A percentile compares a stretch with the other conserved stretches of the same genome.
These are phyloP conservation scores for Bombyx mandarina DNA, from an alignment of 1,140 invertebrate genomes.

Conservation along the genomic window DNA sequence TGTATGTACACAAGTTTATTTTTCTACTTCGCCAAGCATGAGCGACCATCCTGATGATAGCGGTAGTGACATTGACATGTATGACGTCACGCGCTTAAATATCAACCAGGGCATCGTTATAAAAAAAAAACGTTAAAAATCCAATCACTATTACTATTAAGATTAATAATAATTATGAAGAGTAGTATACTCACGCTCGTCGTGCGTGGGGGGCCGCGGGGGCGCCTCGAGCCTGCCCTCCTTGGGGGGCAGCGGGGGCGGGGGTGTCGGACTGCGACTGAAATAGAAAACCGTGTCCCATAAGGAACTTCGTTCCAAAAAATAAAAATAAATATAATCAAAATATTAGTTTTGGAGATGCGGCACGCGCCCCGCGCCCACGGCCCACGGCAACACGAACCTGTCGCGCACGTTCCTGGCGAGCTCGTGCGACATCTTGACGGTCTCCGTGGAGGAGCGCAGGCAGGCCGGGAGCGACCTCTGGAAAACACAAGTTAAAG, in stretches of 20 bases:
- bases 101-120: no score
- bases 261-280: constrained; percentile 35
- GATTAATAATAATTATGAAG: no score
- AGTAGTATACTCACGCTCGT: no score
- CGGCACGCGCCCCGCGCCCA: constrained; percentile 1
- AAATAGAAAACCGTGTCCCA: not conserved
- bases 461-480: constrained; percentile 48
- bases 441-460: constrained; percentile 50
- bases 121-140: no score
- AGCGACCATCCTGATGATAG: no score
- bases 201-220: constrained; percentile 3
- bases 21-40: no score
- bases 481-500: constrained; percentile 23
- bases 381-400: constrained; percentile 11
- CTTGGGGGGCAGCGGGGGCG: constrained; percentile 45
- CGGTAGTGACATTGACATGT: no score
- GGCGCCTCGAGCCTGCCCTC: constrained; percentile 13
- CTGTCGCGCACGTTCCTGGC: constrained; percentile 36
- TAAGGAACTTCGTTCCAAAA: no score
- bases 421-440: constrained; percentile 45
- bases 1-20: no score
- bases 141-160: no score
- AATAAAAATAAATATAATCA: not conserved
- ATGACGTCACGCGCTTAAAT: no score
- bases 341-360: not conserved